These are phyloP conservation scores for Dipodomys stephensi DNA, from an alignment of 2,113 vertebrate genomes.

Conservation along the genomic window DNA sequence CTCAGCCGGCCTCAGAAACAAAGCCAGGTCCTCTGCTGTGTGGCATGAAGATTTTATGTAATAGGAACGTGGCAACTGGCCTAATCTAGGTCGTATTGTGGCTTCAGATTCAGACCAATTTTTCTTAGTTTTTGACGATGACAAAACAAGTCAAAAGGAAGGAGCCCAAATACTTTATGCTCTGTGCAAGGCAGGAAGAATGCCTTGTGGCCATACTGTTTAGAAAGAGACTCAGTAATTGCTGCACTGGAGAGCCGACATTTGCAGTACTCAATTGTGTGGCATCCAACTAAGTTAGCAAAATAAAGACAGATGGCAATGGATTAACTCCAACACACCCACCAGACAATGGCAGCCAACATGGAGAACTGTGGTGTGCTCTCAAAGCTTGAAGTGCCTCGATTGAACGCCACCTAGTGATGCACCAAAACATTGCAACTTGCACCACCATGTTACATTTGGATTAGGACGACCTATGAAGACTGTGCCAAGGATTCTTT, in stretches of 20 bases:
- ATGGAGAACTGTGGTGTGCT: conserved; percentile 49
- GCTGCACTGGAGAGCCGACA: conserved; percentile 62
- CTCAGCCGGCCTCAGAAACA: background rate
- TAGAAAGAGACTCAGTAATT: conserved; percentile 70
- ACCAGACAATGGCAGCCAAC: conserved; percentile 71
- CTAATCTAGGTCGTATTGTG: conserved; percentile 52
- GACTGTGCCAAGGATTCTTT: background rate
- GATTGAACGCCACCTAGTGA: conserved; percentile 74
- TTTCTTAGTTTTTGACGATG: conserved; percentile 67
- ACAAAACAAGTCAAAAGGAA: conserved; percentile 65
- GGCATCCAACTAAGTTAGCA: conserved; percentile 81
- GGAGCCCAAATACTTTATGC: conserved; percentile 34
- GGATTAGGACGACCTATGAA: conserved; percentile 42
- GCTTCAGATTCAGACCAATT: conserved; percentile 62
- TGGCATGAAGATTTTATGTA: conserved; percentile 28
- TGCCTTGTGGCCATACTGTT: conserved; percentile 27
- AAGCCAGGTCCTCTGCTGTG: background rate
- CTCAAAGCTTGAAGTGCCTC: background rate
- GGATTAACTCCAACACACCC: conserved; percentile 77
- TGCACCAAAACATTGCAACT: conserved; percentile 50
- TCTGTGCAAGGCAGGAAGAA: conserved; percentile 36
- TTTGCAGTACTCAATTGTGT: conserved; percentile 79
- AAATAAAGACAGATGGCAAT: conserved; percentile 83
- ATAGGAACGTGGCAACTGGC: conserved; percentile 35
- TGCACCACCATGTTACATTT: background rate